Evolutionary conservation across 2,113 vertebrate species (phyloP).

Genomic region (Dipodomys merriami): DNA sequence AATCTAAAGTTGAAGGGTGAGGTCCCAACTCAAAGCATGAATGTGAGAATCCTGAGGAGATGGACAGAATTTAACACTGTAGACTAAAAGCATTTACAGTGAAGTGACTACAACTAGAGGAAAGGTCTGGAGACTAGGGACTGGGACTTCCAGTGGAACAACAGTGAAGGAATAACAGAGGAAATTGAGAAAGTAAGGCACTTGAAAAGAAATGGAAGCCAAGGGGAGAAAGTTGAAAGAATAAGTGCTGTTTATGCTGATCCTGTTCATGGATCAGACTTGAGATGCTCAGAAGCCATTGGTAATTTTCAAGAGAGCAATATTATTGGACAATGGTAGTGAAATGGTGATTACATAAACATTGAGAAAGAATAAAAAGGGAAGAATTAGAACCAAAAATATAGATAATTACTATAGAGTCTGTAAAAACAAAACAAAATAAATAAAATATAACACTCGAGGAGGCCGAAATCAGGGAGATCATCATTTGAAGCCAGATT

Average conservation of each 20-base stretch:
- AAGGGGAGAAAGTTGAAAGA: background rate
- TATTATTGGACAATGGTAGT: background rate
- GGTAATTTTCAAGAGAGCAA: background rate
- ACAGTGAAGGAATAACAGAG: background rate
- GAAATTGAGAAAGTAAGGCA: background rate
- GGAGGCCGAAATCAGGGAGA: too few species aligned
- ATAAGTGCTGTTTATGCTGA: background rate
- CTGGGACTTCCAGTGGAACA: too few species aligned
- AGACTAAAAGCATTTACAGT: conserved; percentile 1
- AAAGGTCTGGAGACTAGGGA: background rate
- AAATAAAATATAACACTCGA: too few species aligned
- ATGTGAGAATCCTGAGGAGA: background rate
- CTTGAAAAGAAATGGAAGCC: background rate
- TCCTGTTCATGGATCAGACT: background rate
- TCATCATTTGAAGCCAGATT: too few species aligned
- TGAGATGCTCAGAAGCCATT: background rate
- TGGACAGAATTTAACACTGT: background rate
- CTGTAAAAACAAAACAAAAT: too few species aligned
- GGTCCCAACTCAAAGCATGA: background rate
- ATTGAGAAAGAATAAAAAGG: background rate
- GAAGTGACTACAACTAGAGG: background rate
- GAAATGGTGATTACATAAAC: background rate
- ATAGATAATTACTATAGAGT: background rate
- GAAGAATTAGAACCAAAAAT: background rate
- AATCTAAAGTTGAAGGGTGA: background rate